Evolutionary conservation across 2,888 invertebrate species (phyloP).

Genomic region (Patella caerulea): DNA sequence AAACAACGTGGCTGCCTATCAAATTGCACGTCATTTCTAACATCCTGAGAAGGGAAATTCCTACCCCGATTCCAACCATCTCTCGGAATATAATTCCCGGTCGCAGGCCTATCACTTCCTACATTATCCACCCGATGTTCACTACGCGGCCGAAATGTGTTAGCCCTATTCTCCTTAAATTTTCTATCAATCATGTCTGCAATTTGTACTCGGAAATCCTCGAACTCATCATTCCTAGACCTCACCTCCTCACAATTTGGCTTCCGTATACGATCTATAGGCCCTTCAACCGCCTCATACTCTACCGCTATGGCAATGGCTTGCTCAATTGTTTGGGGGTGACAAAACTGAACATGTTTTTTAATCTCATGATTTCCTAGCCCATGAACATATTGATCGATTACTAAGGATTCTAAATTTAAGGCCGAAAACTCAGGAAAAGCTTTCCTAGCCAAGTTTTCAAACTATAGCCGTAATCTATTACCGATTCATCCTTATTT

Average conservation of each 20-base stretch:
- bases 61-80: too few relatives aligned
- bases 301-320: too few relatives aligned
- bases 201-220: too few relatives aligned
- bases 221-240: too few relatives aligned
- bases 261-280: too few relatives aligned
- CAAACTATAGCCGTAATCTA: slow-evolving; percentile 13
- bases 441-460: neutral
- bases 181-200: neutral
- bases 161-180: neutral
- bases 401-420: neutral
- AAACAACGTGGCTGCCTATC: too few relatives aligned
- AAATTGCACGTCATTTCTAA: too few relatives aligned
- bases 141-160: too few relatives aligned
- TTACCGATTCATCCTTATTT: neutral
- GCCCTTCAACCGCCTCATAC: too few relatives aligned
- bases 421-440: neutral
- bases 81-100: too few relatives aligned
- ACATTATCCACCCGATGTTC: neutral
- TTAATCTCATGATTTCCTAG: slow-evolving; percentile 1
- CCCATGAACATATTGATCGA: slow-evolving; percentile 1
- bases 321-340: neutral
- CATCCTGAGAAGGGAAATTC: too few relatives aligned
- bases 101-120: neutral
- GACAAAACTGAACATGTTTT: slow-evolving; percentile 12
- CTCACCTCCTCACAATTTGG: too few relatives aligned